These are phyloP conservation scores for Oscheius sp. DNA, from an alignment of 1,140 invertebrate genomes.

Conservation along the genomic window DNA sequence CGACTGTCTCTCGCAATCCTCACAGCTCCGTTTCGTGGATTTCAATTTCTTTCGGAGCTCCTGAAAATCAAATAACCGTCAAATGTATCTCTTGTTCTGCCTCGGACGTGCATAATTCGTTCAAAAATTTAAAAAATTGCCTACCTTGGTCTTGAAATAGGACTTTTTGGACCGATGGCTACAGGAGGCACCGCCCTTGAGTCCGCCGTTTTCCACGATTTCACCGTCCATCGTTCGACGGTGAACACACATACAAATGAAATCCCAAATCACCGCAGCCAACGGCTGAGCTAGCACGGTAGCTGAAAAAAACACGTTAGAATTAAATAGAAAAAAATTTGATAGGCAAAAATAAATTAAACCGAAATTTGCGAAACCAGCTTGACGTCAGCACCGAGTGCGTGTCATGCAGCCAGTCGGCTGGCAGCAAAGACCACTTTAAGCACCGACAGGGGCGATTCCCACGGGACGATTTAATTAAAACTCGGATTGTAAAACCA, in stretches of 20 bases:
- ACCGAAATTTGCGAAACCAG: no score
- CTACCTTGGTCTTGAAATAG: background rate
- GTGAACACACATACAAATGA: background rate
- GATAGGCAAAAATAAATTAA: background rate
- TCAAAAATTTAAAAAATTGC: background rate
- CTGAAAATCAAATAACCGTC: background rate
- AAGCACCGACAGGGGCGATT: no score
- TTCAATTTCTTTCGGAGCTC: background rate
- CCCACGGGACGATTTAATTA: no score
- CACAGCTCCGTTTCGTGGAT: background rate
- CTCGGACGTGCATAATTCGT: background rate
- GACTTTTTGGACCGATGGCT: background rate
- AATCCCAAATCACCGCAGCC: background rate
- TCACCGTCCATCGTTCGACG: background rate
- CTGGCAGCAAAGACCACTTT: no score
- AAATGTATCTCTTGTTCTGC: background rate
- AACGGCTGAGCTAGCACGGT: background rate
- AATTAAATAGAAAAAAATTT: background rate
- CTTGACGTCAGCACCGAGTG: no score
- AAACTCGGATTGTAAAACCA: no score
- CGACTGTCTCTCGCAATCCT: background rate
- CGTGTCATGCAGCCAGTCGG: no score
- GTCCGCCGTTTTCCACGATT: background rate
- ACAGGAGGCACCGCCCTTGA: background rate
- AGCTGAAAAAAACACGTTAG: background rate